phyloP scores from a whole-genome alignment of 2,888 invertebrate species.

The Drosophila putrida region DNA sequence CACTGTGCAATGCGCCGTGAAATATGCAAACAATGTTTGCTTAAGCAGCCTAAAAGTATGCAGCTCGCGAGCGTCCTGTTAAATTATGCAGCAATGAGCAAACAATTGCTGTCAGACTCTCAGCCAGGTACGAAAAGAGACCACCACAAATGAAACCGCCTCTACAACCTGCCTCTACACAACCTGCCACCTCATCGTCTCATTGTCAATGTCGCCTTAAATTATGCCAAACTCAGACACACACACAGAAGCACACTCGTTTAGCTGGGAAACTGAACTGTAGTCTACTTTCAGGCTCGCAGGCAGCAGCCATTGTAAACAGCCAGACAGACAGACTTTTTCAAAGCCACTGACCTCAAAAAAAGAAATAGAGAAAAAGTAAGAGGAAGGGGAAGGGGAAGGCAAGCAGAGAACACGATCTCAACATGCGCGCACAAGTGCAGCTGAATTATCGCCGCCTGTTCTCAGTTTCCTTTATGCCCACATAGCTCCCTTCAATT shows the following conservation, averaged over 20 bases:
- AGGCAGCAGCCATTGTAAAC: constrained; percentile 61
- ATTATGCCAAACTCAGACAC: constrained; percentile 65
- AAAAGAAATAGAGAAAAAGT: constrained; percentile 39
- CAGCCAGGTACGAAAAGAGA: constrained; percentile 40
- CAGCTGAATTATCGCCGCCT: constrained; percentile 67
- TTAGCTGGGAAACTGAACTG: constrained; percentile 24
- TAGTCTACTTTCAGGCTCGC: constrained; percentile 65
- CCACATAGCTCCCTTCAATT: constrained; percentile 40
- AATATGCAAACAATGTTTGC: constrained; percentile 77
- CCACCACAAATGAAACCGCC: constrained; percentile 24
- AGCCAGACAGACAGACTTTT: constrained; percentile 49
- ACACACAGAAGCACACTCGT: not conserved
- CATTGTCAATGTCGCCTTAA: constrained; percentile 81
- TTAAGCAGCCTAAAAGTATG: constrained; percentile 70
- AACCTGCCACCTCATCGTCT: constrained; percentile 37
- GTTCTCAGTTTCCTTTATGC: constrained; percentile 52
- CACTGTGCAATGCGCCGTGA: constrained; percentile 72
- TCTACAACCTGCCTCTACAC: constrained; percentile 11
- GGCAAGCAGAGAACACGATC: constrained; percentile 52
- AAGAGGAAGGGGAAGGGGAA: not conserved
- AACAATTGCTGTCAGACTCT: constrained; percentile 72
- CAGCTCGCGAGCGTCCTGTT: constrained; percentile 45
- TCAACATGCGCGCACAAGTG: constrained; percentile 74
- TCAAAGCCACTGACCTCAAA: constrained; percentile 81
- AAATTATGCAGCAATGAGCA: constrained; percentile 78